Base-by-base conservation (phyloP, 1,140 invertebrate species). In the Armadillidium nasatum region DNA sequence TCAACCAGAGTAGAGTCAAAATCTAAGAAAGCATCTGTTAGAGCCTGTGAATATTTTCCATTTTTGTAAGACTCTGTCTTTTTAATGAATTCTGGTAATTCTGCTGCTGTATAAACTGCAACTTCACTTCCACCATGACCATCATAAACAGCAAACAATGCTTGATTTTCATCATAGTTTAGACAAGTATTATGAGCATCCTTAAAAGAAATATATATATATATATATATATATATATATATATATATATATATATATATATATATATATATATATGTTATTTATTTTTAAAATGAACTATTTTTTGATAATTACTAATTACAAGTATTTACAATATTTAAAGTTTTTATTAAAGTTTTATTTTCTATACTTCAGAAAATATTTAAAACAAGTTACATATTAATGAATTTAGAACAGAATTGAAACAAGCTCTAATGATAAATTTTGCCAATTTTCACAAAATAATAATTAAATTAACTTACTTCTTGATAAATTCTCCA, bases 121-220 rank as follows among this genome's bases (percentile, higher is more conserved):
- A 99, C 96, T 86, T 99, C 96, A 50, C 91, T 90, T 80, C 96
- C 96, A 67, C 97, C 97, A 85, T 99, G 97, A 0, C 97, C 97
- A 88, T 99, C 97, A 85, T 97, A 99, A 0, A 99, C 96, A 71
- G 94, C 95, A 88, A 99, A 99, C 22, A 97, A 87, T 7, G 94
- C 92, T 69, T 90, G 89, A 81, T 91, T 87, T 44, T 84, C 82
- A 85, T 97, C 95, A 87, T 91, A 97, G 75, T 95, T 88, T 76
- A 95, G 85, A 79, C 94, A 90, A 81, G 91, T 92, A 85, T 97
- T 97, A 84, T 98, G 96, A 44, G 96, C 94, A 90, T 99, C 97
- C 96, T 99, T 82, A 78, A 86, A 85, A 80, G 75, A 80, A 80
- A n/a, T n/a, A n/a, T n/a, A n/a, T n/a, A n/a, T n/a, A n/a, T n/a